Conservation (phyloP, 2,888 invertebrate species). For the Aproaerema taeniolella region DNA sequence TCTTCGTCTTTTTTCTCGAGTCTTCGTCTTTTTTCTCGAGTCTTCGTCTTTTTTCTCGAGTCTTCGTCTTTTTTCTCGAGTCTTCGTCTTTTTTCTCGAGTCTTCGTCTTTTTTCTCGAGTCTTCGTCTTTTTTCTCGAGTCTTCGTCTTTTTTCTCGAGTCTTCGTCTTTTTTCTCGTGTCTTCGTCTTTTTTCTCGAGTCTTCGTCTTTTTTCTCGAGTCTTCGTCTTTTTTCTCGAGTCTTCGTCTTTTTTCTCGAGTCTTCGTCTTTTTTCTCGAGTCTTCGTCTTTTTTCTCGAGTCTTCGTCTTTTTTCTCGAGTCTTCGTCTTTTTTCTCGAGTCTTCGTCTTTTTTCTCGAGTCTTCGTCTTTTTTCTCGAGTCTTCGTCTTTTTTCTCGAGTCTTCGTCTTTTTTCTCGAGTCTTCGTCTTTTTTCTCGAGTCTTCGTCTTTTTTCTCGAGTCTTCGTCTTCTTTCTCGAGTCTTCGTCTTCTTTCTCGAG, state of each 20-base stretch:
- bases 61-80: slow-evolving; percentile 10
- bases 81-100: slow-evolving; percentile 9
- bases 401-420: slow-evolving; percentile 10
- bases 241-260: slow-evolving; percentile 6
- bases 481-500: too few relatives aligned
- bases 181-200: slow-evolving; percentile 3
- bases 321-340: slow-evolving; percentile 8
- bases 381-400: slow-evolving; percentile 12
- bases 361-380: slow-evolving; percentile 2
- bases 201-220: slow-evolving; percentile 2
- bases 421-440: slow-evolving; percentile 10
- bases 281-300: not conserved
- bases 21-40: too few relatives aligned
- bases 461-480: too few relatives aligned
- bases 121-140: slow-evolving; percentile 8
- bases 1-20: too few relatives aligned
- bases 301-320: not conserved
- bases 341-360: slow-evolving; percentile 12
- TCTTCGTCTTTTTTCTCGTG: slow-evolving; percentile 1
- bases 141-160: slow-evolving; percentile 2
- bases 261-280: slow-evolving; percentile 6
- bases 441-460: slow-evolving; percentile 12
- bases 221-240: slow-evolving; percentile 1
- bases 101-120: slow-evolving; percentile 3
- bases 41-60: slow-evolving; percentile 7